Conservation (phyloP, 2,888 invertebrate genomes). For the Apodemia zela region DNA sequence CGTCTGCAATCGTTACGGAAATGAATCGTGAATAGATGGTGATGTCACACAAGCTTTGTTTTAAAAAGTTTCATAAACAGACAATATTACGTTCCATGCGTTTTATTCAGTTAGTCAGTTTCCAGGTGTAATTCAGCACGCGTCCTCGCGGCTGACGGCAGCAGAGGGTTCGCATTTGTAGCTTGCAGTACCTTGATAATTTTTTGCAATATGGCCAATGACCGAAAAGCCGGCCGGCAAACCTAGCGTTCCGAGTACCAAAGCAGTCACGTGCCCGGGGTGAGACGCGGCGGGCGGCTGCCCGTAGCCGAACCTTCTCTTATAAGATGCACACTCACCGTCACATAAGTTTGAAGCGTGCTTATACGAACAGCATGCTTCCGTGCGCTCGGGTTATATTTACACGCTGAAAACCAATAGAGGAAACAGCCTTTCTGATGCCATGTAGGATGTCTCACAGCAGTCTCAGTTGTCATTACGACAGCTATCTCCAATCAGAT, state of each 20-base stretch:
- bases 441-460: slow-evolving; percentile 80
- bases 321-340: slow-evolving; percentile 76
- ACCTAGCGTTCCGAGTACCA: slow-evolving; percentile 50
- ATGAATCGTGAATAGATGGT: slow-evolving; percentile 11
- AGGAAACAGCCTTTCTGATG: slow-evolving; percentile 43
- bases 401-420: slow-evolving; percentile 47
- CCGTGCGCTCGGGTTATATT: slow-evolving; percentile 49
- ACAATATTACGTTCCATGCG: slow-evolving; percentile 24
- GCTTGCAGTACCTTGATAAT: slow-evolving; percentile 39
- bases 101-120: slow-evolving; percentile 28
- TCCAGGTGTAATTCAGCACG: slow-evolving; percentile 27
- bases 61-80: slow-evolving; percentile 50
- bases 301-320: slow-evolving; percentile 71
- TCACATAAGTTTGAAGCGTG: slow-evolving; percentile 73
- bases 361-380: slow-evolving; percentile 67
- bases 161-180: slow-evolving; percentile 55
- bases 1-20: not conserved
- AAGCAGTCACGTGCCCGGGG: slow-evolving; percentile 79
- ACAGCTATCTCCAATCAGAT: slow-evolving; percentile 74
- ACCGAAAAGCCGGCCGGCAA: slow-evolving; percentile 69
- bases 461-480: slow-evolving; percentile 75
- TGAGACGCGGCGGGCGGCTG: slow-evolving; percentile 75
- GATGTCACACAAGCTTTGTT: slow-evolving; percentile 49
- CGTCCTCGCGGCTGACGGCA: slow-evolving; percentile 57
- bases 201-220: slow-evolving; percentile 70